Evolutionary conservation across 2,888 invertebrate genomes (phyloP).

Genomic region (Argynnis bischoffii): DNA sequence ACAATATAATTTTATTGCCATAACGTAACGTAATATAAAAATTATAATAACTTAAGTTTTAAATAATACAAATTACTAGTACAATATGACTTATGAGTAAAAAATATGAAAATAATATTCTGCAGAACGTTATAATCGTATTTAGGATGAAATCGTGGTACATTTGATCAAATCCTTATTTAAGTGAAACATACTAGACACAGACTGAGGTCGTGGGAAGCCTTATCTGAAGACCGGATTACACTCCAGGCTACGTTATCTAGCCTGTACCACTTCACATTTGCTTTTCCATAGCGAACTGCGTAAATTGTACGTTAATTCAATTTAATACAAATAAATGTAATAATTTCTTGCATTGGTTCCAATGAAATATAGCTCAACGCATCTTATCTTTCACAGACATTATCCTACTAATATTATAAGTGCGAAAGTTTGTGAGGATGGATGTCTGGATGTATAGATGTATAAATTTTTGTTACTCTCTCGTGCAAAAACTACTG

Average conservation of each 20-base stretch:
- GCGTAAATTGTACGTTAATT: conserved; percentile 4
- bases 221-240: conserved; percentile 36
- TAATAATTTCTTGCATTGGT: too few relatives aligned
- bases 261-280: conserved; percentile 29
- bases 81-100: background rate
- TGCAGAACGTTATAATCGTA: background rate
- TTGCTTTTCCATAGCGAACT: conserved; percentile 19
- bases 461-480: too few relatives aligned
- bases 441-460: too few relatives aligned
- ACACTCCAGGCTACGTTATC: conserved; percentile 35
- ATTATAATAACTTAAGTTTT: too few relatives aligned
- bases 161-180: conserved; percentile 30
- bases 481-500: too few relatives aligned
- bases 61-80: background rate
- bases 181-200: conserved; percentile 31
- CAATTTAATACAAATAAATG: background rate
- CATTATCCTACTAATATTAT: too few relatives aligned
- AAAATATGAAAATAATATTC: background rate
- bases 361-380: too few relatives aligned
- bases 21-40: too few relatives aligned
- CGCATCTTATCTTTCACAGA: too few relatives aligned
- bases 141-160: conserved; percentile 11
- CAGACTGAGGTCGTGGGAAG: conserved; percentile 31
- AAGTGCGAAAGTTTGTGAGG: too few relatives aligned
- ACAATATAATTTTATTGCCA: too few relatives aligned